Conservation (phyloP, 2,113 vertebrate genomes). For the Neomonachus schauinslandi region DNA sequence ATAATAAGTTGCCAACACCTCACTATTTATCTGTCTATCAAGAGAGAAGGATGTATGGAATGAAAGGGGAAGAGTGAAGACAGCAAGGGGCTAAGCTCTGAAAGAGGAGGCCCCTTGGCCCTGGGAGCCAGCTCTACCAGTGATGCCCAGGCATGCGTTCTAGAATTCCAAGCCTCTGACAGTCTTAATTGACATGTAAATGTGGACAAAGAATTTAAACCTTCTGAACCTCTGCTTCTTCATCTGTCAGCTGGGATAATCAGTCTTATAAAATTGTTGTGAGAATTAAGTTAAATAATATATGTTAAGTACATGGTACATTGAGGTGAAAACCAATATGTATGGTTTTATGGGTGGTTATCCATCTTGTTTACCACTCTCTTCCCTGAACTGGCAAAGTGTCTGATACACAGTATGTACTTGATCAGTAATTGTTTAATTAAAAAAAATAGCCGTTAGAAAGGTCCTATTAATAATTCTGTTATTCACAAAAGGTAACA, state of each 20-base stretch:
- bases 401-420: background rate
- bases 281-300: background rate
- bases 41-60: background rate
- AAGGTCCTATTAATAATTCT: background rate
- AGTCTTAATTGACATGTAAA: background rate
- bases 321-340: background rate
- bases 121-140: background rate
- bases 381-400: background rate
- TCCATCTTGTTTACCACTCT: background rate
- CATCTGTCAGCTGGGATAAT: background rate
- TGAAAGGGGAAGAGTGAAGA: background rate
- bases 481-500: background rate
- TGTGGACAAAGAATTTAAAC: background rate
- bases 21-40: background rate
- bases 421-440: background rate
- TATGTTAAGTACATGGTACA: background rate
- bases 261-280: background rate
- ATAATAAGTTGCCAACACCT: background rate
- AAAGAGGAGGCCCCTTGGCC: background rate
- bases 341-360: background rate
- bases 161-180: background rate
- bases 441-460: background rate
- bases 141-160: background rate
- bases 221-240: background rate
- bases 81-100: background rate